phyloP scores from a whole-genome alignment of 2,888 invertebrate species.

The Linnaemya tessellans region DNA sequence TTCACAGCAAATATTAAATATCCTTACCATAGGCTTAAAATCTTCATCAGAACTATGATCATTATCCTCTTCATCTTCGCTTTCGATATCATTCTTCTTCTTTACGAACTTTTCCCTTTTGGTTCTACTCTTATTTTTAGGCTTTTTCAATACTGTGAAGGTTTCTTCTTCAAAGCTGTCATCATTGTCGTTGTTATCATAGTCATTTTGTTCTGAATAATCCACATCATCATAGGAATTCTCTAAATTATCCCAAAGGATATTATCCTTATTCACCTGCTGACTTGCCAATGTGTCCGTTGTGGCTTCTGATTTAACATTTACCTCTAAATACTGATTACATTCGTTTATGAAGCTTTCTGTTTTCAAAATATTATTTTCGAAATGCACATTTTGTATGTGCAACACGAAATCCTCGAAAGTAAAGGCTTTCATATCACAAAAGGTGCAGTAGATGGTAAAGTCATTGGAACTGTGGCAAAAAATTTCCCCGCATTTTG shows the following conservation, averaged over 20 bases:
- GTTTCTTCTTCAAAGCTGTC: conserved; percentile 54
- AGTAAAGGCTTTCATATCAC: conserved; percentile 78
- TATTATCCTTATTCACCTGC: conserved; percentile 36
- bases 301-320: conserved; percentile 53
- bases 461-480: conserved; percentile 78
- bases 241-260: conserved; percentile 55
- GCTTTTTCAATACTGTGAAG: conserved; percentile 73
- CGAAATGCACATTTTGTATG: conserved; percentile 78
- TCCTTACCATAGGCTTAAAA: conserved; percentile 60
- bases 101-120: conserved; percentile 44
- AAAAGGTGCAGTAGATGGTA: conserved; percentile 79
- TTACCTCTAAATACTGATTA: conserved; percentile 58
- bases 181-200: conserved; percentile 48
- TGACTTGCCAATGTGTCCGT: not conserved
- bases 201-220: conserved; percentile 32
- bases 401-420: conserved; percentile 79
- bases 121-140: conserved; percentile 56
- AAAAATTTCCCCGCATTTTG: conserved; percentile 80
- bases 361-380: conserved; percentile 71
- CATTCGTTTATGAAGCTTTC: conserved; percentile 43
- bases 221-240: conserved; percentile 42
- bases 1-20: not conserved
- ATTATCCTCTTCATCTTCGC: conserved; percentile 57
- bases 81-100: conserved; percentile 56
- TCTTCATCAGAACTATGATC: conserved; percentile 70